phyloP scores from a whole-genome alignment of 2,797 vertebrate species.

The Emydoidea blandingii region DNA sequence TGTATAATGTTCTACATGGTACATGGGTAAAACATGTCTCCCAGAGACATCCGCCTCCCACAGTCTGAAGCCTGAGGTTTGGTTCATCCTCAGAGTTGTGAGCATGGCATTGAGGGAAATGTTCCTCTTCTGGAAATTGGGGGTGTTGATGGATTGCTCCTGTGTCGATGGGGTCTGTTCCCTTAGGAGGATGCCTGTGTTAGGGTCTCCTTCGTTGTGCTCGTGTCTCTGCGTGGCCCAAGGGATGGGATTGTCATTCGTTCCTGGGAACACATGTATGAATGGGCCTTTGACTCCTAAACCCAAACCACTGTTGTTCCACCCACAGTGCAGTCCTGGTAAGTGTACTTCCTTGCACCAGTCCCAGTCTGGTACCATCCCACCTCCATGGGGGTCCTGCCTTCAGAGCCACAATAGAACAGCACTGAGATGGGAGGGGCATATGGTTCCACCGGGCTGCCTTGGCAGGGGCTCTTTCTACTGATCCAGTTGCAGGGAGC shows the following conservation, averaged over 20 bases:
- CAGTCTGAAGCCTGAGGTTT: too few species aligned
- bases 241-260: background rate
- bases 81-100: background rate
- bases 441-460: background rate
- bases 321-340: background rate
- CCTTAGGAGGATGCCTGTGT: background rate
- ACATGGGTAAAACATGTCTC: background rate
- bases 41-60: too few species aligned
- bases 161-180: background rate
- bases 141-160: background rate
- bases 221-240: background rate
- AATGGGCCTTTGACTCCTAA: background rate
- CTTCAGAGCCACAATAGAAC: background rate
- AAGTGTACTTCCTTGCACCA: background rate
- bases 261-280: background rate
- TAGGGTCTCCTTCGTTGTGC: background rate
- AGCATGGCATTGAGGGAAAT: background rate
- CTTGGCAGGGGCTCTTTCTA: background rate
- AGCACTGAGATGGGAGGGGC: background rate
- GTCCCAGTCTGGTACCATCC: too few species aligned
- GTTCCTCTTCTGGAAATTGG: background rate
- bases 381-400: background rate
- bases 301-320: background rate
- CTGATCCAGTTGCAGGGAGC: background rate
- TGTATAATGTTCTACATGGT: background rate